Base-by-base conservation (phyloP, 23 tunicate species). In the Trididemnum nubilum region DNA sequence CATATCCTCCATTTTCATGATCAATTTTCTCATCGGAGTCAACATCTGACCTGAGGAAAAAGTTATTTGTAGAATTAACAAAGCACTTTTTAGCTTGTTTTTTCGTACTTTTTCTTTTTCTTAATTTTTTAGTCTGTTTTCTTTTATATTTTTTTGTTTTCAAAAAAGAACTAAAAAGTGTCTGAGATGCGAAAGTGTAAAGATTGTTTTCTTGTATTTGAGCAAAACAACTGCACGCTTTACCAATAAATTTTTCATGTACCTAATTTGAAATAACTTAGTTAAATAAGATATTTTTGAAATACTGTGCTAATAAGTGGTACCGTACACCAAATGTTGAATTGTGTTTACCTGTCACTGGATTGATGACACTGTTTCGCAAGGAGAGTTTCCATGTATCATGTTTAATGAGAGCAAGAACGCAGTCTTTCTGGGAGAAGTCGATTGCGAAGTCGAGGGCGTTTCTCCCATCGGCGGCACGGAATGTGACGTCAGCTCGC, bases 401-500 rank as follows among this genome's bases (percentile, higher is more conserved):
- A 59, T 93, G 98, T 61, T 79, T 87, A 19, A 93, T 78, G 39
- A 93, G 49, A n/a, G 93, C 94, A 23, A 83, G 73, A 30, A 93
- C 98, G 57, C 98, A 93, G 39, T 93, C 98, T 39, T 88, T 88
- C 40, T 93, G 98, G 1, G 92, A 89, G 35, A 54, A 80, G 74
- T 93, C 98, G 64, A 93, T 84, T 35, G 98, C 98, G 57, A 84
- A 93, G 37, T 93, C 98, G 19, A 93, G 44, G 3, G 98, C 89
- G 75, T 93, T 93, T 74, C 89, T 84, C 3, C 98, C 98, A 67
- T 93, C 98, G 28, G 92, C 93, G 37, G 89, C 80, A 0, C 98
- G 93, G 38, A 93, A 93, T 32, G 98, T 93, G 76, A 93, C 98
- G 69, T 93, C 98, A 40, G 98, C 98, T 66, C 80, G 72, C 98